These are phyloP conservation scores for Eilema depressum DNA, from an alignment of 2,888 invertebrate genomes.

Conservation along the genomic window DNA sequence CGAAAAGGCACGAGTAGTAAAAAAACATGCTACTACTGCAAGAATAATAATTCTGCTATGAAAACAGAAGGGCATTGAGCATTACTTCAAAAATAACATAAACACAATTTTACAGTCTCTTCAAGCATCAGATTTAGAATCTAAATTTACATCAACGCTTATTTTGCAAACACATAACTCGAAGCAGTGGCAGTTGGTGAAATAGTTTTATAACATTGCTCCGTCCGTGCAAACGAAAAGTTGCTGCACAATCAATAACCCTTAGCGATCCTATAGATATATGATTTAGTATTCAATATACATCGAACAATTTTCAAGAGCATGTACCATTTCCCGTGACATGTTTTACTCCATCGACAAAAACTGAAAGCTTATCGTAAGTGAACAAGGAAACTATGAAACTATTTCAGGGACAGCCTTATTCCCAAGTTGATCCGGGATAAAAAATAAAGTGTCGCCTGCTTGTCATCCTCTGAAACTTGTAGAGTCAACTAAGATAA, in stretches of 20 bases:
- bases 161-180: slow-evolving; percentile 3
- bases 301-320: background rate
- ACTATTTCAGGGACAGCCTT: slow-evolving; percentile 25
- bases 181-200: background rate
- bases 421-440: slow-evolving; percentile 34
- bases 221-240: background rate
- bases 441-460: slow-evolving; percentile 32
- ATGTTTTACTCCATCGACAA: background rate
- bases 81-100: background rate
- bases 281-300: background rate
- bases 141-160: background rate
- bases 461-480: slow-evolving; percentile 42
- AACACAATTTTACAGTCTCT: background rate
- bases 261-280: background rate
- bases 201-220: background rate
- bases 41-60: background rate
- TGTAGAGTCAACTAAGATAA: slow-evolving; percentile 44
- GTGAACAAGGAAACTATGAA: slow-evolving; percentile 27
- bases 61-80: background rate
- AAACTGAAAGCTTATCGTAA: slow-evolving; percentile 23
- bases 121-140: background rate
- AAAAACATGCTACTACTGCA: too few species aligned
- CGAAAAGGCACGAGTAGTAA: too few species aligned
- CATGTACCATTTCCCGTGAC: background rate
- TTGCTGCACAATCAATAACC: background rate